Conservation (phyloP, 2,797 vertebrate genomes). For the Silurus aristotelis region DNA sequence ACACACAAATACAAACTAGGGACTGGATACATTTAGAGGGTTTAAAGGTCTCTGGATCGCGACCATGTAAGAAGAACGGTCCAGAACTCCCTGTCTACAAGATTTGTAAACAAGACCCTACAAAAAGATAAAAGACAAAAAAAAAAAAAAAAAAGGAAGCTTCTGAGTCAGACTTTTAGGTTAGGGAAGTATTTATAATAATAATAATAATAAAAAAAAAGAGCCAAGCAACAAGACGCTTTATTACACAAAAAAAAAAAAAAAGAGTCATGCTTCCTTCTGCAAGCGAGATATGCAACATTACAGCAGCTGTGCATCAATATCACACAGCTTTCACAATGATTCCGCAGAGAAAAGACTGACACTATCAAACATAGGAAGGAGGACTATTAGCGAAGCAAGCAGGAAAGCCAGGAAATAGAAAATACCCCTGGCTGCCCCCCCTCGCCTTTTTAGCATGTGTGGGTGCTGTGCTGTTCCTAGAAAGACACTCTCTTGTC, state of each 20-base stretch:
- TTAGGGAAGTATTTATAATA: background rate
- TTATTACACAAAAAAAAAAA: no score
- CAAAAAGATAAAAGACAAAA: background rate
- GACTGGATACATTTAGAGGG: background rate
- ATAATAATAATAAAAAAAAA: background rate
- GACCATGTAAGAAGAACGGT: background rate
- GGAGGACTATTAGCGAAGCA: slow-evolving; percentile 15
- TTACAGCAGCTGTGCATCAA: background rate
- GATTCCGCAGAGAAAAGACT: background rate
- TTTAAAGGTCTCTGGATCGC: background rate
- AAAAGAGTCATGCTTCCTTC: background rate
- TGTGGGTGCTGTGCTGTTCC: slow-evolving; percentile 29
- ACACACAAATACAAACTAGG: background rate
- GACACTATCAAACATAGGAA: slow-evolving; percentile 16
- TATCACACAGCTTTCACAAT: slow-evolving; percentile 5
- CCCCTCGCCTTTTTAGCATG: slow-evolving; percentile 31
- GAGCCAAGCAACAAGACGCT: background rate
- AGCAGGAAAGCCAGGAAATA: slow-evolving; percentile 43
- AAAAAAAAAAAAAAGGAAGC: background rate
- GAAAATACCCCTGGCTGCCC: slow-evolving; percentile 20
- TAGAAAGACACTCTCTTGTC: slow-evolving; percentile 44
- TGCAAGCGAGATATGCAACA: background rate
- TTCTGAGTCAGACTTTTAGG: background rate
- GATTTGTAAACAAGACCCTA: background rate
- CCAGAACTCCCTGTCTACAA: background rate